phyloP scores from a whole-genome alignment of 2,797 vertebrate genomes.

The Morelia viridis region DNA sequence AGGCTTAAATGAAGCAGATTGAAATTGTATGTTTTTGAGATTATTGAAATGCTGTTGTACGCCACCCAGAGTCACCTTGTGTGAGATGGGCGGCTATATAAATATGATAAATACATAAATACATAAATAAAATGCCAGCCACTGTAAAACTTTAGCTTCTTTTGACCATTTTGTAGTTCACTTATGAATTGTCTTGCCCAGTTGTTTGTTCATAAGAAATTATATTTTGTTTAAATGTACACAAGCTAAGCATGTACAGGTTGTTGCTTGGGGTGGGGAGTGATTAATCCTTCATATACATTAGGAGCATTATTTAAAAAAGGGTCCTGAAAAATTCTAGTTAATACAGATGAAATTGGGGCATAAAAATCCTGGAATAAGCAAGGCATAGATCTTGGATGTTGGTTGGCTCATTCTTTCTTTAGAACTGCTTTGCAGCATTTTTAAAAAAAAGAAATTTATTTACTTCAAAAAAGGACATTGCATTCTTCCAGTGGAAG shows the following conservation, averaged over 20 bases:
- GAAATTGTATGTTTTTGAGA: background rate
- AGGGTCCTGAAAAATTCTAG: background rate
- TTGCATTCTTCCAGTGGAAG: background rate
- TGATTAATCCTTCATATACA: background rate
- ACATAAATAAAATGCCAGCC: background rate
- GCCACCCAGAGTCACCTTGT: no score
- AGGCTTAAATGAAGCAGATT: background rate
- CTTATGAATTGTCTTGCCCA: background rate
- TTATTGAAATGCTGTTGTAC: background rate
- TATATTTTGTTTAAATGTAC: background rate
- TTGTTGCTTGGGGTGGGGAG: background rate
- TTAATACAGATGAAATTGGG: background rate
- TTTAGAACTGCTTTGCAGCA: background rate
- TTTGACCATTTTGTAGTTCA: background rate
- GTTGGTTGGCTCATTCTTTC: background rate
- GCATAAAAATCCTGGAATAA: background rate
- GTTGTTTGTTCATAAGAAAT: background rate
- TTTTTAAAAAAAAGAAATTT: background rate
- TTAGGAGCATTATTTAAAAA: background rate
- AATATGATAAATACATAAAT: no score
- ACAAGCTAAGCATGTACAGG: background rate
- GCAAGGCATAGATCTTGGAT: background rate
- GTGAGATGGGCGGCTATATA: no score
- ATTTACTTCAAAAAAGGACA: background rate
- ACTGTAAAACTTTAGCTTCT: background rate